Percentiles rank a stretch among this genome's conserved stretches.
These are phyloP conservation scores for Rhinopomastus cyanomelas DNA, from an alignment of 2,113 vertebrate species.

Conservation along the genomic window DNA sequence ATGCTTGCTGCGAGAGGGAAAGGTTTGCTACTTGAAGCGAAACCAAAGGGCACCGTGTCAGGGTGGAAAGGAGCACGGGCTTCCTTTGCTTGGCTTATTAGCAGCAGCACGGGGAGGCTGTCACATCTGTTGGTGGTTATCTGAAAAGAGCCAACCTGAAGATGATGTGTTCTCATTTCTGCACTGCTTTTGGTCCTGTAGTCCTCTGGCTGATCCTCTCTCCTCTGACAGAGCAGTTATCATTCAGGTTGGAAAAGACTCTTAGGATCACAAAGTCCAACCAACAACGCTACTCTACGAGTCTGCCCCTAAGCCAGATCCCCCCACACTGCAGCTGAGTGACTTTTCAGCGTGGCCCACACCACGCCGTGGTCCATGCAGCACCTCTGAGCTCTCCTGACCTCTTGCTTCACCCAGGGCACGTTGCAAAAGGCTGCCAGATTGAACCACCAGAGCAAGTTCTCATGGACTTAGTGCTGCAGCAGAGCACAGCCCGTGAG, in stretches of 20 bases:
- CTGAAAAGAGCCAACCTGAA: background rate
- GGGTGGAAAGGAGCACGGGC: background rate
- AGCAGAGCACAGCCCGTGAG: fast-evolving
- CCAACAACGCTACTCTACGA: too few species aligned
- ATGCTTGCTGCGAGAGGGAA: conserved; percentile 40
- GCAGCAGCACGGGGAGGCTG: conserved; percentile 13
- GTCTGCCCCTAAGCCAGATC: too few species aligned
- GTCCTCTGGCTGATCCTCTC: background rate
- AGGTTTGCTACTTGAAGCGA: conserved; percentile 6
- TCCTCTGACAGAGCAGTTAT: background rate
- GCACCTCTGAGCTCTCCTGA: background rate
- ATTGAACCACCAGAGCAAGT: background rate
- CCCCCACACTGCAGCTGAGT: too few species aligned
- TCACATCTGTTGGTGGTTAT: conserved; percentile 14
- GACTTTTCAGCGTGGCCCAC: too few species aligned
- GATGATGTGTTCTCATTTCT: background rate
- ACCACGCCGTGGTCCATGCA: fast-evolving
- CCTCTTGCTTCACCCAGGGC: background rate
- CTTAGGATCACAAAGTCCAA: too few species aligned
- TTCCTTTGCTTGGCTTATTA: conserved; percentile 26
- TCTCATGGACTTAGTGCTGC: background rate
- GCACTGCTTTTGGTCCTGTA: background rate
- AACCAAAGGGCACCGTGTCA: conserved; percentile 13
- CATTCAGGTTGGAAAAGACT: too few species aligned
- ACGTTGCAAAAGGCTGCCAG: background rate